Evolutionary conservation across 1,140 invertebrate genomes (phyloP), one percentile per base, ranked within the genome.

Genomic region (Eciton burchellii): DNA sequence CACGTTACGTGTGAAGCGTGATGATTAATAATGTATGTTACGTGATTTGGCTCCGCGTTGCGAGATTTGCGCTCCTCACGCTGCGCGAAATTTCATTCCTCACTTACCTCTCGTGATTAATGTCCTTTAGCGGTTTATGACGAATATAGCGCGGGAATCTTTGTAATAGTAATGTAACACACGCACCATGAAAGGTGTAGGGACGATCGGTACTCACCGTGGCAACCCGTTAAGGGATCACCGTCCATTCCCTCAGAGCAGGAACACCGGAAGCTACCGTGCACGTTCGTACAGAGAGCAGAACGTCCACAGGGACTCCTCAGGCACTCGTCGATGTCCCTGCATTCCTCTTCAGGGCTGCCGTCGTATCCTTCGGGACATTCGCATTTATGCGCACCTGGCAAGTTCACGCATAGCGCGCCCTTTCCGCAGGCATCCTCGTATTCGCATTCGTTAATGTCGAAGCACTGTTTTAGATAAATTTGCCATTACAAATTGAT

Each of bases 331-430:
- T 97, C 95, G 16, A 95, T 90, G 90, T 97, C 97, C 19, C 89
- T 87, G 87, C 96, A 97, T 68, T 96, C 96, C n/a, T 93, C 94
- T 12, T 95, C 95, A 52, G 96, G 94, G 89, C 97, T 96, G 26
- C 97, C 97, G 29, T 96, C 95, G 91, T 95, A 97, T 62, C 98
- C 98, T 54, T 95, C 92, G 41, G 97, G 97, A 93, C 98, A 99
- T 85, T 96, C 95, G 94, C 98, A 99, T 88, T 95, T 95, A 93
- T 96, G 96, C 52, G 96, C 96, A 73, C 97, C 98, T 26, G 96
- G 95, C 19, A 97, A 91, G 93, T 98, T 98, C 12, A 95, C 95
- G 93, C 98, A 98, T 70, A 96, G 94, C 14, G 98, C 97, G 82
- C 96, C 96, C 52, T 95, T 94, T 76, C 97, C 98, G 92, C 98